Evolutionary conservation across 2,797 vertebrate species (phyloP).

Genomic region (Carapus acus): DNA sequence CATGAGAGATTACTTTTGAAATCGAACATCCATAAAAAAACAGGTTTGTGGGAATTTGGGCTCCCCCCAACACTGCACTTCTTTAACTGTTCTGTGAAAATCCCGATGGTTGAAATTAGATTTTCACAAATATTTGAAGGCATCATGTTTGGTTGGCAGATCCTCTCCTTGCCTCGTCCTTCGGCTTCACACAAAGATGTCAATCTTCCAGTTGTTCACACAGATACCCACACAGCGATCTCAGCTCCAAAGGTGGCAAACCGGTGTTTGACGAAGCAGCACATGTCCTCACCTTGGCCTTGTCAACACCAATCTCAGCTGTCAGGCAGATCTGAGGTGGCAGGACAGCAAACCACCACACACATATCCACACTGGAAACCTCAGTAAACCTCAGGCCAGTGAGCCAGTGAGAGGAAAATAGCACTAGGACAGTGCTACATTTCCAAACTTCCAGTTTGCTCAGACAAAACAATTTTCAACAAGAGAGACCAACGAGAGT

Average conservation of each 20-base stretch:
- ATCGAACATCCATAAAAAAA: conserved; percentile 5
- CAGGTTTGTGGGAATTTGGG: not conserved
- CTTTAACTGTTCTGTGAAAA: conserved; percentile 1
- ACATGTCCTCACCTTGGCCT: conserved; percentile 56
- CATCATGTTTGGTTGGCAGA: conserved; percentile 25
- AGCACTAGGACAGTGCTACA: too few species aligned
- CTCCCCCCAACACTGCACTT: not conserved
- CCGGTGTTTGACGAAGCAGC: conserved; percentile 54
- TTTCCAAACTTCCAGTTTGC: too few species aligned
- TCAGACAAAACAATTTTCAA: too few species aligned
- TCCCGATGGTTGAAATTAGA: conserved; percentile 23
- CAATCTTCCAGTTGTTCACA: conserved; percentile 36
- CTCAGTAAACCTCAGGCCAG: too few species aligned
- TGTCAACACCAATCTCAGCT: conserved; percentile 55
- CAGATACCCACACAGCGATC: conserved; percentile 32
- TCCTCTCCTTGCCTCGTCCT: conserved; percentile 47
- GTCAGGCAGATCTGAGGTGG: conserved; percentile 64
- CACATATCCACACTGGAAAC: conserved; percentile 20
- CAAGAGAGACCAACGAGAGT: too few species aligned
- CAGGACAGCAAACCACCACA: conserved; percentile 46
- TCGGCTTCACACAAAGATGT: conserved; percentile 34
- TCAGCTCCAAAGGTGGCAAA: conserved; percentile 49
- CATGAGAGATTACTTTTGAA: conserved; percentile 12
- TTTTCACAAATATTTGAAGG: conserved; percentile 5
- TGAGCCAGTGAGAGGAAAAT: conserved; percentile 28